Evolutionary conservation across 2,888 invertebrate species (phyloP).

Genomic region (Strigamia crassipes): DNA sequence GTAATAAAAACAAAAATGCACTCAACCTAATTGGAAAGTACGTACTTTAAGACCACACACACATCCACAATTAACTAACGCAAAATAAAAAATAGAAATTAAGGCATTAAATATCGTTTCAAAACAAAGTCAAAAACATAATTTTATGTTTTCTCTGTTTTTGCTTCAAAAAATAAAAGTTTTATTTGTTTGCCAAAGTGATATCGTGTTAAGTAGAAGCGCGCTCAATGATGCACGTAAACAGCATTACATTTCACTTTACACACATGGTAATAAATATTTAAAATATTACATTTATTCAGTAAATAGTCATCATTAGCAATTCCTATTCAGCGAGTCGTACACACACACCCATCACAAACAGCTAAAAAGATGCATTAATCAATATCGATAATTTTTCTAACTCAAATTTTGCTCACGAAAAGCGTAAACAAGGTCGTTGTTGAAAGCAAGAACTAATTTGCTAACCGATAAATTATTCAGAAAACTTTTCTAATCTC

Average conservation of each 20-base stretch:
- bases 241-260: background rate
- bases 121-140: background rate
- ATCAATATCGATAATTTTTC: too few species aligned
- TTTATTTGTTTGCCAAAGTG: background rate
- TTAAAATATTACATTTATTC: too few species aligned
- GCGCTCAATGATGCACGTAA: background rate
- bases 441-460: too few species aligned
- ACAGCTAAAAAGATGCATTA: too few species aligned
- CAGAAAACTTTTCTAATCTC: too few species aligned
- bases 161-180: background rate
- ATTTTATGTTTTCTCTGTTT: background rate
- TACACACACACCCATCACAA: too few species aligned
- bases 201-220: background rate
- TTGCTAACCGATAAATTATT: too few species aligned
- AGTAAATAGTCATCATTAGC: too few species aligned
- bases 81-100: background rate
- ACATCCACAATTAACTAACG: background rate
- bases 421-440: too few species aligned
- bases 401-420: too few species aligned
- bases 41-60: background rate
- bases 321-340: too few species aligned
- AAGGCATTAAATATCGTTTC: background rate
- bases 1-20: constrained; percentile 7
- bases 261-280: background rate
- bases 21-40: constrained; percentile 2